Evolutionary conservation across 2,888 invertebrate species (phyloP).

Genomic region (Drosophila ochracea): DNA sequence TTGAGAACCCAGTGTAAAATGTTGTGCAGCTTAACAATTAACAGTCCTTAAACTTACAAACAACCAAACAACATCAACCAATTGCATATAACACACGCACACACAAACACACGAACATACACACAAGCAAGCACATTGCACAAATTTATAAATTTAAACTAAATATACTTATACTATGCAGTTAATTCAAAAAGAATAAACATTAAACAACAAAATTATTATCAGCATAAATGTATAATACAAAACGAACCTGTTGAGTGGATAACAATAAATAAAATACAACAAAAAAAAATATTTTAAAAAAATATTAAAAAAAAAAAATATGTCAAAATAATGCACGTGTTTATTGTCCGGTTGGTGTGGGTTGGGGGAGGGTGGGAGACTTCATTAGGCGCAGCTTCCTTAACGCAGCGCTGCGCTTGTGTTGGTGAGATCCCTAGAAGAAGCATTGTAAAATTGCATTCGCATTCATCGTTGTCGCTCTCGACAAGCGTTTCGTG

Average conservation of each 20-base stretch:
- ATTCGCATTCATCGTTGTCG: neutral
- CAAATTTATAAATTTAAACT: slow-evolving; percentile 52
- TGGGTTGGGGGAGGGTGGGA: neutral
- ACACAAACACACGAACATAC: slow-evolving; percentile 2
- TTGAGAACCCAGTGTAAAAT: slow-evolving; percentile 69
- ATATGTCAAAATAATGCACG: slow-evolving; percentile 29
- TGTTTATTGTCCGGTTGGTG: slow-evolving; percentile 40
- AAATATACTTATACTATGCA: slow-evolving; percentile 57
- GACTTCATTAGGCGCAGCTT: slow-evolving; percentile 28
- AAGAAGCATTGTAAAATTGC: slow-evolving; percentile 32
- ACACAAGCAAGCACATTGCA: slow-evolving; percentile 29
- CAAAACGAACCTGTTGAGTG: slow-evolving; percentile 69
- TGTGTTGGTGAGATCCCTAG: slow-evolving; percentile 8
- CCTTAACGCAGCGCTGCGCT: slow-evolving; percentile 20
- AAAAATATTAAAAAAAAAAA: slow-evolving; percentile 37
- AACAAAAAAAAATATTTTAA: slow-evolving; percentile 38
- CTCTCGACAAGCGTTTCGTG: slow-evolving; percentile 32
- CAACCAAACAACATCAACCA: slow-evolving; percentile 3
- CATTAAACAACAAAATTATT: slow-evolving; percentile 42
- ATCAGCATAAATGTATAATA: slow-evolving; percentile 62
- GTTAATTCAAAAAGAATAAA: slow-evolving; percentile 51
- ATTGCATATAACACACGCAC: slow-evolving; percentile 25
- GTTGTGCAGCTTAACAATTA: slow-evolving; percentile 46
- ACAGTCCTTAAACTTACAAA: slow-evolving; percentile 28
- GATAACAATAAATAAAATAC: slow-evolving; percentile 52